Conservation (phyloP, 2,797 vertebrate species). For the Aeoliscus strigatus region DNA sequence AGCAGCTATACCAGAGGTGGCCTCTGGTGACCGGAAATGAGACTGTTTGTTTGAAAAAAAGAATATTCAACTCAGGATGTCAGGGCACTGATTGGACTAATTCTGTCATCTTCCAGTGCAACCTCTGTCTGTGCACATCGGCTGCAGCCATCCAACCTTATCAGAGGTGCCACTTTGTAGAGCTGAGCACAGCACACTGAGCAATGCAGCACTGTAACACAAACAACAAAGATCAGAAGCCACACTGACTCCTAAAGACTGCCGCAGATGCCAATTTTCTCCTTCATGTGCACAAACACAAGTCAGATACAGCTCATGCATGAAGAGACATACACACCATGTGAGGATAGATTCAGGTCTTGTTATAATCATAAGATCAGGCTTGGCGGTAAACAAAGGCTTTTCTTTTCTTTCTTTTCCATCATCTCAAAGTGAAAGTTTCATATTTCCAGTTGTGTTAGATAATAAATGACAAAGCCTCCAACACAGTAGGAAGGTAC, state of each 20-base stretch:
- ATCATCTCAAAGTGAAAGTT: slow-evolving; percentile 27
- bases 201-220: slow-evolving; percentile 37
- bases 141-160: slow-evolving; percentile 53
- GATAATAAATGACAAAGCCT: slow-evolving; percentile 33
- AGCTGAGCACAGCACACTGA: slow-evolving; percentile 43
- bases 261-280: slow-evolving; percentile 27
- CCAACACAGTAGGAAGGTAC: slow-evolving; percentile 27
- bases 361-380: slow-evolving; percentile 38
- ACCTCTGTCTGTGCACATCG: slow-evolving; percentile 52
- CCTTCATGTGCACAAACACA: not conserved
- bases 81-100: slow-evolving; percentile 72
- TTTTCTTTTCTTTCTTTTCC: slow-evolving; percentile 27
- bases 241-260: slow-evolving; percentile 45
- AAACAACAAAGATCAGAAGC: slow-evolving; percentile 61
- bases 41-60: slow-evolving; percentile 44
- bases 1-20: slow-evolving; percentile 41
- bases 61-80: slow-evolving; percentile 67
- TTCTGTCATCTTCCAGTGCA: slow-evolving; percentile 53
- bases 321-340: slow-evolving; percentile 18
- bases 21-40: slow-evolving; percentile 43
- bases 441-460: slow-evolving; percentile 34
- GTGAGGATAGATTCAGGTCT: slow-evolving; percentile 35
- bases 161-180: slow-evolving; percentile 53
- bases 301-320: slow-evolving; percentile 29
- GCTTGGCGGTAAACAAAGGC: slow-evolving; percentile 37